phyloP scores from a whole-genome alignment of 2,113 vertebrate genomes.

The human (Homo sapiens) region DNA sequence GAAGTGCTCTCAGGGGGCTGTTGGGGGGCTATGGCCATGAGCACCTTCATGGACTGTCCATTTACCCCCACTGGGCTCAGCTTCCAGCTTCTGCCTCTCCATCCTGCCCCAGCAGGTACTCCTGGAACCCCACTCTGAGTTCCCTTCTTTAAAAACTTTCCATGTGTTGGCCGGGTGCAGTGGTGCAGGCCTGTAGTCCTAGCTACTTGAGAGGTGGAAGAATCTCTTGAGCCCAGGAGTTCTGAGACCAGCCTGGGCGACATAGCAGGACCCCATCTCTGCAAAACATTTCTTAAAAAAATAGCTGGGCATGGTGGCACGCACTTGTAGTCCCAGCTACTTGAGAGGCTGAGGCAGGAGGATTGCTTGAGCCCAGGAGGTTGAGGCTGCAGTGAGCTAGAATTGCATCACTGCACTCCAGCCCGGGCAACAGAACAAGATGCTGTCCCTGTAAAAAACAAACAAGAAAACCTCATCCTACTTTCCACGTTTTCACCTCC shows the following conservation, averaged over 20 bases:
- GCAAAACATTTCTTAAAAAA: neutral
- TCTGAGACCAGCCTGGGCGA: neutral
- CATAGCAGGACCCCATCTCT: neutral
- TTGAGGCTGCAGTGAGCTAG: no score
- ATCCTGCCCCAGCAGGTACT: neutral
- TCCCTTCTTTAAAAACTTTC: neutral
- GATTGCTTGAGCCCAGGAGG: no score
- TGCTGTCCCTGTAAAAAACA: no score
- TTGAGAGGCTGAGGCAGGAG: no score
- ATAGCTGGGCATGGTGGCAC: no score
- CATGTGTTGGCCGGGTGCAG: no score
- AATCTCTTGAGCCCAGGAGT: neutral
- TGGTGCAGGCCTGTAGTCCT: neutral
- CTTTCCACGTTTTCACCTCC: no score
- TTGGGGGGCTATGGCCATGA: neutral
- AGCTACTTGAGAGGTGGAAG: neutral
- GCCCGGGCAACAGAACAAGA: no score
- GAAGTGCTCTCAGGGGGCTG: neutral
- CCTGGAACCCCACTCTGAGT: neutral
- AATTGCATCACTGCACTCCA: no score
- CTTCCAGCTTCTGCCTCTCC: neutral
- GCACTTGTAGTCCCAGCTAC: no score
- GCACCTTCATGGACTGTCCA: neutral
- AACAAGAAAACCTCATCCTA: no score
- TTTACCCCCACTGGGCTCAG: neutral